Conservation (phyloP, 2,113 vertebrate genomes). For the Brachyhypopomus gauderio region DNA sequence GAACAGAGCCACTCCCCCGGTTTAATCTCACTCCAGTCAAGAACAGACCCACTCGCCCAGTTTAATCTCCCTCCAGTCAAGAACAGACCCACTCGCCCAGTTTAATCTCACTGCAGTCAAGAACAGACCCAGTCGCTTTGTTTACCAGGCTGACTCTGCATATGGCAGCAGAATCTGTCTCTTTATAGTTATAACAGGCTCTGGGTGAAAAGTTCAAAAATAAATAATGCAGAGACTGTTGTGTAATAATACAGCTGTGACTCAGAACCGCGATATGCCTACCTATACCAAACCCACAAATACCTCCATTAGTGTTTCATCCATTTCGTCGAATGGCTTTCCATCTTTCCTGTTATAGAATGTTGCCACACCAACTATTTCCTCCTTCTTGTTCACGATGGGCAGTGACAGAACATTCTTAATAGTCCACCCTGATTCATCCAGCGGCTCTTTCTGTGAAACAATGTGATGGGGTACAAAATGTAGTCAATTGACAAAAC, state of each 20-base stretch:
- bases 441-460: slow-evolving; percentile 85
- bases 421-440: slow-evolving; percentile 89
- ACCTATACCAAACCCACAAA: slow-evolving; percentile 23
- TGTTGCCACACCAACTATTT: slow-evolving; percentile 94
- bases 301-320: slow-evolving; percentile 97
- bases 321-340: slow-evolving; percentile 96
- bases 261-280: slow-evolving; percentile 40
- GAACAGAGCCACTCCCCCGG: neutral
- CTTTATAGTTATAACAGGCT: neutral
- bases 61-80: neutral
- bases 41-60: neutral
- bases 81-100: neutral
- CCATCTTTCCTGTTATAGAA: slow-evolving; percentile 98
- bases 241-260: slow-evolving; percentile 68
- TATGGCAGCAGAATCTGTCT: neutral
- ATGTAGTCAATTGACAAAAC: no score
- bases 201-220: slow-evolving; percentile 37
- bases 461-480: neutral
- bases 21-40: neutral
- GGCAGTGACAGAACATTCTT: slow-evolving; percentile 95
- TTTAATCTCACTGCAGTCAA: neutral
- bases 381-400: slow-evolving; percentile 97
- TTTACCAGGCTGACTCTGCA: neutral
- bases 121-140: neutral
- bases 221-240: slow-evolving; percentile 68